Conservation (phyloP, 2,797 vertebrate species). For the Coracias cyanogaster region DNA sequence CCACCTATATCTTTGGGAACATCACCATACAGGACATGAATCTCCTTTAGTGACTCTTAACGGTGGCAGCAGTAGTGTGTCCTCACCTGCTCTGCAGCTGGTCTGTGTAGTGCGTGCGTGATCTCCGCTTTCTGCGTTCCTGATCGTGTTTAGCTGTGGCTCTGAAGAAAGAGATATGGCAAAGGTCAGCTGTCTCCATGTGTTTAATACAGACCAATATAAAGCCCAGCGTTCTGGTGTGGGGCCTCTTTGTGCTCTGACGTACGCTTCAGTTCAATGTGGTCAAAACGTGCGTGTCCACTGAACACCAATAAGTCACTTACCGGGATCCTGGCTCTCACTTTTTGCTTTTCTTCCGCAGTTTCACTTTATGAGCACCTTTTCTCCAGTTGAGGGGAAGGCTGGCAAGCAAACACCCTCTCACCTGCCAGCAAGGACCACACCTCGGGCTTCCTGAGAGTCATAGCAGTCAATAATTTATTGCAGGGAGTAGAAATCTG, state of each 20-base stretch:
- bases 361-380: constrained; percentile 48
- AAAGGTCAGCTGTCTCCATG: not conserved
- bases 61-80: not conserved
- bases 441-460: constrained; percentile 59
- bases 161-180: not conserved
- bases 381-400: constrained; percentile 58
- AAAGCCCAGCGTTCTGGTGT: fast-evolving
- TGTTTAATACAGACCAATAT: not conserved
- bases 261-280: fast-evolving
- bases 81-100: not conserved
- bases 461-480: constrained; percentile 51
- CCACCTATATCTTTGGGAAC: not conserved
- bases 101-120: not conserved
- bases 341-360: constrained; percentile 20
- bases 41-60: not conserved
- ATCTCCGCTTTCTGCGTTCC: not conserved
- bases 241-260: not conserved
- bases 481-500: constrained; percentile 21
- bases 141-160: not conserved
- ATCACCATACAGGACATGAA: fast-evolving
- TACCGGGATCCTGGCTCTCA: not conserved
- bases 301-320: not conserved
- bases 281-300: not conserved
- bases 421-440: constrained; percentile 67
- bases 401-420: constrained; percentile 62